Percentiles rank a stretch among this genome's conserved stretches.
Conservation (phyloP, 2,888 invertebrate genomes). For the Graphium colonna region DNA sequence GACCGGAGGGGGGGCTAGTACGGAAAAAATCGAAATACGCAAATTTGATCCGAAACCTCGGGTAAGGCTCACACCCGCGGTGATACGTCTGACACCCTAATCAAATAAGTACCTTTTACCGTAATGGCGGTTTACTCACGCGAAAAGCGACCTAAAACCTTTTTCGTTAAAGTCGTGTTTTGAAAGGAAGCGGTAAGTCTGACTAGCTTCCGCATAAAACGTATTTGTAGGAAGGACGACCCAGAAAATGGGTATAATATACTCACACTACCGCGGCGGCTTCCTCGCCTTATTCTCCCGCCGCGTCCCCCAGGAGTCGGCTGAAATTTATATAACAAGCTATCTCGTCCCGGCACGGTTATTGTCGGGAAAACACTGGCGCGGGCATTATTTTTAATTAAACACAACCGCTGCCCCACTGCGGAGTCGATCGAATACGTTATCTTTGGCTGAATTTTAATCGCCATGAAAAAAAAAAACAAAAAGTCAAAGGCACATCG, state of each 20-base stretch:
- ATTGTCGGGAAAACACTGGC: constrained; percentile 73
- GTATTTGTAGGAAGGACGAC: constrained; percentile 81
- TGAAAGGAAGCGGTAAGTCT: constrained; percentile 37
- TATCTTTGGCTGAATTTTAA: neutral
- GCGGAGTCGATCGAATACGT: constrained; percentile 45
- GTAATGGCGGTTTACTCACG: constrained; percentile 39
- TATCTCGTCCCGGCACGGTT: constrained; percentile 73
- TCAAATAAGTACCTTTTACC: constrained; percentile 80
- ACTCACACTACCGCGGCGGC: constrained; percentile 73
- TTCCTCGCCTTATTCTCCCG: constrained; percentile 71
- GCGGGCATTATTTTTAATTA: constrained; percentile 77
- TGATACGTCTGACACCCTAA: constrained; percentile 80
- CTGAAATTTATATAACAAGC: constrained; percentile 80
- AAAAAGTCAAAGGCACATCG: constrained; percentile 1
- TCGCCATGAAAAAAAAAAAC: neutral
- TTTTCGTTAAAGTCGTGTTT: constrained; percentile 44
- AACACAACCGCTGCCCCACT: constrained; percentile 63
- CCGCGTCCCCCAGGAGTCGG: constrained; percentile 72
- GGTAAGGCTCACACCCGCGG: constrained; percentile 71
- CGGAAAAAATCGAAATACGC: constrained; percentile 72
- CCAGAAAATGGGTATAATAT: constrained; percentile 80
- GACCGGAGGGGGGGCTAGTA: constrained; percentile 43
- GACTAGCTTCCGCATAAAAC: constrained; percentile 79
- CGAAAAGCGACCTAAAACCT: constrained; percentile 39
- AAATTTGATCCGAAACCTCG: constrained; percentile 77